Evolutionary conservation across 2,797 vertebrate genomes (phyloP), one percentile per base, ranked within the genome.

Genomic region (Glossophaga mutica): DNA sequence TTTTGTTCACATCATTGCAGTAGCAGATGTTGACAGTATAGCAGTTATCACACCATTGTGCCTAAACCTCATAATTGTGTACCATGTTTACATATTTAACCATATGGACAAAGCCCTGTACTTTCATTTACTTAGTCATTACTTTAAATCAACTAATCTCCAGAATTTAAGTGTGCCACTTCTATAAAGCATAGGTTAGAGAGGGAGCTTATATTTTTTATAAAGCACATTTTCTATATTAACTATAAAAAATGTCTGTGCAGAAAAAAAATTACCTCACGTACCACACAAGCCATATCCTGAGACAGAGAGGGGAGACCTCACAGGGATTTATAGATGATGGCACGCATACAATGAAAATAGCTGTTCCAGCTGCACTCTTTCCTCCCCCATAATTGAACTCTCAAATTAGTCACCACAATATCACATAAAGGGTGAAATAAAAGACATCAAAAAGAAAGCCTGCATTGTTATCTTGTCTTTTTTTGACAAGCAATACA

Each of bases 51-150:
- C 2, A n/a, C 11, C 24, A 19, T 18, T 91, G 81, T 93, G 55
- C 71, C 44, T 78, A 26, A 21, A 14, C 71, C 26, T 90, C 42
- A 44, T 77, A 74, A 59, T 12, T 12, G 2, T 18, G 62, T 52
- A 12, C 26, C 21, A 1, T 65, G 14, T 2, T 86, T 44, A 24
- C 48, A 44, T 32, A 39, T 37, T 88, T 65, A 62, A 52, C n/a
- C 77, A 34, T 24, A 8, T 82, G 84, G 39, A 15, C 32, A 2
- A 90, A 79, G 9, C 37, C 5, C 14, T 52, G 5, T 39, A 37
- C 84, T 65, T 89, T 91, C 44, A 81, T n/a, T 81, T 67, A 67
- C 79, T 84, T 92, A 46, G 32, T 46, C 48, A 92, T 73, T 46
- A 46, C n/a, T 83, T 62, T 71, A 82, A 91, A 34, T 83, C 67